Conservation (phyloP, 1,140 invertebrate genomes). For the Drosophila equinoxialis region DNA sequence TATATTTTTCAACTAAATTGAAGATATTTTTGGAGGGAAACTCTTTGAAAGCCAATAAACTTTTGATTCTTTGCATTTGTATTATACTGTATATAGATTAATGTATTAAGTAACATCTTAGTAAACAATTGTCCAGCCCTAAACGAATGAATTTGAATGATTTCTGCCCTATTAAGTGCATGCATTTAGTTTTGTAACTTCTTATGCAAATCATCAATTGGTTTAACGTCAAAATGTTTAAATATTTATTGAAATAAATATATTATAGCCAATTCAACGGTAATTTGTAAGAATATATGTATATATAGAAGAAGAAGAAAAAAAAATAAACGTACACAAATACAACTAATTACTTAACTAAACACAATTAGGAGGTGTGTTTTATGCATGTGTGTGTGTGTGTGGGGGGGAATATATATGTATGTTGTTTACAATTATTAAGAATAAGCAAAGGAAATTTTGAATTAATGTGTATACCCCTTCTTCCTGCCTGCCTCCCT, state of each 20-base stretch:
- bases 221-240: constrained; percentile 33
- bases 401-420: background rate
- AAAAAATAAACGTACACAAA: constrained; percentile 40
- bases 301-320: constrained; percentile 13
- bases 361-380: constrained; percentile 4
- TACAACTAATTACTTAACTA: constrained; percentile 23
- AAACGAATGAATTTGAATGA: background rate
- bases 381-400: background rate
- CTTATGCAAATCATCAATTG: background rate
- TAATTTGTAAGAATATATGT: constrained; percentile 29
- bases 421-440: background rate
- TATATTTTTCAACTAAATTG: no score
- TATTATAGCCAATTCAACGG: constrained; percentile 22
- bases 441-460: background rate
- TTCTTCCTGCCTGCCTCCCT: no score
- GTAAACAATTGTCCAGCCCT: background rate
- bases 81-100: no score
- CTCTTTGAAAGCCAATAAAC: no score
- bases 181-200: constrained; percentile 14
- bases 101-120: no score
- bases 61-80: no score
- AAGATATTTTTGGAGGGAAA: no score
- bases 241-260: constrained; percentile 73
- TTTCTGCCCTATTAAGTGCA: constrained; percentile 47
- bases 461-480: background rate